Conservation (phyloP, 1,140 invertebrate species). For the Zophobas atratus region DNA sequence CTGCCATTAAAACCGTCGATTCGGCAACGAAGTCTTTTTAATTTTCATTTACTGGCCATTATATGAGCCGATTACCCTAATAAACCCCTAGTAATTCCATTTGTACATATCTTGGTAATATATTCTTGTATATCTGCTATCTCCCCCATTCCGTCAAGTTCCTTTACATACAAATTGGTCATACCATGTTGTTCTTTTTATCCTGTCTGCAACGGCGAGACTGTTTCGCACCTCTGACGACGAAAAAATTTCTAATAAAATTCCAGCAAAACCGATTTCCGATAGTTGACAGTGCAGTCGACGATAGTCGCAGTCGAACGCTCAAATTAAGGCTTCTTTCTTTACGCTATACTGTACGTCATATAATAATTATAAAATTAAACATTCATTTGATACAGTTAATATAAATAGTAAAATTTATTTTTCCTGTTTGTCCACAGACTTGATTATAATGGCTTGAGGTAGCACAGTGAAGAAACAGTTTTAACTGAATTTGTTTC, state of each 20-base stretch:
- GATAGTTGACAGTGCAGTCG: not conserved
- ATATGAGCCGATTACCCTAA: not conserved
- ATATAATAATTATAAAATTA: too few relatives aligned
- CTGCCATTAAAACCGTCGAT: too few relatives aligned
- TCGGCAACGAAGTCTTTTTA: not conserved
- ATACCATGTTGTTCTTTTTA: not conserved
- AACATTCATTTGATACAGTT: too few relatives aligned
- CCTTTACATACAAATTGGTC: not conserved
- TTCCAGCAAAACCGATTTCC: not conserved
- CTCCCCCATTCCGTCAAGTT: not conserved
- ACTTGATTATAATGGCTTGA: too few relatives aligned
- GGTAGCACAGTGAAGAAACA: too few relatives aligned
- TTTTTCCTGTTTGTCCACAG: too few relatives aligned
- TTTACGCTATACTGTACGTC: too few relatives aligned
- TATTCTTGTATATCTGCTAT: not conserved
- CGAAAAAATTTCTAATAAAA: slow-evolving; percentile 4
- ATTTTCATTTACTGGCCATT: not conserved
- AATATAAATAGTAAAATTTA: too few relatives aligned
- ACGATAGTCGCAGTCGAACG: not conserved
- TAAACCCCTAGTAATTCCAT: too few relatives aligned
- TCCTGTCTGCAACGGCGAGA: not conserved
- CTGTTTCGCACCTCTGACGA: not conserved
- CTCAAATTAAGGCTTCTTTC: too few relatives aligned
- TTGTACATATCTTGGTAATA: too few relatives aligned
- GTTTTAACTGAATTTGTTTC: too few relatives aligned